Base-by-base conservation (phyloP, 2,113 vertebrate species). In the Syngnathoides biaculeatus region DNA sequence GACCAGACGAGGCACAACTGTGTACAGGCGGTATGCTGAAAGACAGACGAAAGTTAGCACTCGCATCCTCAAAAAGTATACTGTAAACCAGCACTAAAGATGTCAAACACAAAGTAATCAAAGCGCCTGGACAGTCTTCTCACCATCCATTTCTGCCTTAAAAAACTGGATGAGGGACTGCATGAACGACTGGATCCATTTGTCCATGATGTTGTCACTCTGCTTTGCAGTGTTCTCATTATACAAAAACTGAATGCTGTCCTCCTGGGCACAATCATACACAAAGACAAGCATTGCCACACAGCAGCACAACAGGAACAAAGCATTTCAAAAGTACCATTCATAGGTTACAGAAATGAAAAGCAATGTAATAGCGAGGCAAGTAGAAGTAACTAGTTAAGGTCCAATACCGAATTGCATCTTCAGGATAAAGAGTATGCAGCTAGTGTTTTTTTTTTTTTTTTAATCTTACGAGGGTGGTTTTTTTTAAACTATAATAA, bases 171-270 rank as follows among this genome's bases (percentile, higher is more conserved):
- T 85, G 57, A 99, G 95, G 0, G 97, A 98, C 48, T 99, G 96
- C 7, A 95, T 96, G 86, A 96, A 99, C 35, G 97, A 99, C 83
- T 96, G 91, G 79, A 99, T 91, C 97, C 97, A 99, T 69, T 94
- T 94, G 87, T 99, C 97, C 90, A 97, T 99, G 86, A 98, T 93
- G 88, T 98, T 99, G 84, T 86, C 83, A 69, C 95, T 98, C 75
- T 87, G 86, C 84, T 90, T 94, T 45, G 86, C 85, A 0, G 86
- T 93, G 84, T 81, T 94, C 88, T 97, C 94, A 22, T 94, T 96
- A 90, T 95, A 98, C 26, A 96, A 82, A 79, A 99, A 97, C 80
- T 90, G 84, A 26, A 92, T 75, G 65, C 86, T 89, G 24, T 95
- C 95, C 63, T 99, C 96, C 97, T 99, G 67, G 24, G 59, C 11